A percentile compares a stretch with the other conserved stretches of the same genome.
These are phyloP conservation scores for Atta colombica DNA, from an alignment of 1,140 invertebrate genomes.

Conservation along the genomic window DNA sequence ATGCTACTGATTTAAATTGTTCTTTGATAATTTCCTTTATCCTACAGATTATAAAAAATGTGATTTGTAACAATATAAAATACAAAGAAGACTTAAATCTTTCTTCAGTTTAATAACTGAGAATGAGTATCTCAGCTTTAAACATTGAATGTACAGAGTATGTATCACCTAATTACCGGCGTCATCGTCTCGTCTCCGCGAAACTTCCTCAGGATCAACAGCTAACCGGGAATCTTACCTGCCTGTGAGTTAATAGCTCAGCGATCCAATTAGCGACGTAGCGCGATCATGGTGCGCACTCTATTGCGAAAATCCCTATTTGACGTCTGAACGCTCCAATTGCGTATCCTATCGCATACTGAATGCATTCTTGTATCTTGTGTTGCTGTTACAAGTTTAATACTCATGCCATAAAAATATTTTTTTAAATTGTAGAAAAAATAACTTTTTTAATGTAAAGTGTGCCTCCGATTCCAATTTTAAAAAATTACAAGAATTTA, in stretches of 20 bases:
- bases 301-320: conserved; percentile 43
- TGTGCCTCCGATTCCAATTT: not conserved
- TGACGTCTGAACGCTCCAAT: conserved; percentile 30
- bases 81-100: not conserved
- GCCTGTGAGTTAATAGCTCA: conserved; percentile 60
- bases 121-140: conserved; percentile 31
- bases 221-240: conserved; percentile 63
- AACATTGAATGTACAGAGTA: conserved; percentile 8
- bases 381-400: not conserved
- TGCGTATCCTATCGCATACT: conserved; percentile 4
- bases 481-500: not conserved
- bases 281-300: conserved; percentile 6
- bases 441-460: not conserved
- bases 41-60: not conserved
- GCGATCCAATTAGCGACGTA: conserved; percentile 66
- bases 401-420: not conserved
- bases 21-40: not conserved
- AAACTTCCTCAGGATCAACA: conserved; percentile 63
- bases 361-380: not conserved
- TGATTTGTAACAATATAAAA: not conserved
- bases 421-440: not conserved
- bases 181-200: conserved; percentile 40
- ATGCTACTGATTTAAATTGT: conserved; percentile 44
- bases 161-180: conserved; percentile 59
- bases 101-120: not conserved